Conservation (phyloP, 2,888 invertebrate species). For the Pterostichus niger region DNA sequence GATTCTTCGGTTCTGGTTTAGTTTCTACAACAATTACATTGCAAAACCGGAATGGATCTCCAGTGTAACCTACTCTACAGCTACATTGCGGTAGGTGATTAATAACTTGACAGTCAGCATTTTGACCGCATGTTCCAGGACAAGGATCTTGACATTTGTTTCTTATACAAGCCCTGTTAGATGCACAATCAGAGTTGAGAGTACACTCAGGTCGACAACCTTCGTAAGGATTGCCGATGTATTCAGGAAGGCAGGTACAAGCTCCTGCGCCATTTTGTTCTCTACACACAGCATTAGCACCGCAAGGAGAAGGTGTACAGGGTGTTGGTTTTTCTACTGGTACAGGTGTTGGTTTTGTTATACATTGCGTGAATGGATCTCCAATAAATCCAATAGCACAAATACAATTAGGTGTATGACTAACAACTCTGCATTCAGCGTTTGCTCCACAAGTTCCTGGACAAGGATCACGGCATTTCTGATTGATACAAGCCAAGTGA, state of each 20-base stretch:
- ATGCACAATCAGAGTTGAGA: conserved; percentile 75
- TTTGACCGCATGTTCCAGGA: conserved; percentile 78
- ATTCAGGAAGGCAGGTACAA: conserved; percentile 85
- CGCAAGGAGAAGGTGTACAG: conserved; percentile 80
- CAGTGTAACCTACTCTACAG: conserved; percentile 82
- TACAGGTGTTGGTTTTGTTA: conserved; percentile 70
- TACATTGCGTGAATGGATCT: conserved; percentile 84
- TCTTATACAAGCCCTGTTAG: conserved; percentile 78
- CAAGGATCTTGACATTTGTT: conserved; percentile 80
- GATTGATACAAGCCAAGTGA: conserved; percentile 85
- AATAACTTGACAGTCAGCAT: conserved; percentile 79
- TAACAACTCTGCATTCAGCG: conserved; percentile 86
- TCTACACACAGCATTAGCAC: conserved; percentile 84
- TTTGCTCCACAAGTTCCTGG: conserved; percentile 86
- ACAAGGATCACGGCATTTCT: conserved; percentile 89
- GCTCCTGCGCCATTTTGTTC: conserved; percentile 85
- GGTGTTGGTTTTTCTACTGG: conserved; percentile 74
- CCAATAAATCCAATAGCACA: conserved; percentile 81
- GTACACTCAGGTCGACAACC: conserved; percentile 80
- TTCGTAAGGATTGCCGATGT: conserved; percentile 87
- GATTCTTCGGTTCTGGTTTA: conserved; percentile 76
- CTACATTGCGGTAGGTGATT: conserved; percentile 83
- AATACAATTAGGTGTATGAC: conserved; percentile 85
- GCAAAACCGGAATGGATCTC: conserved; percentile 82
- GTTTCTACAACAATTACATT: conserved; percentile 73